These are phyloP conservation scores for Drosophila micromelanica DNA, from an alignment of 1,140 invertebrate species.

Conservation along the genomic window DNA sequence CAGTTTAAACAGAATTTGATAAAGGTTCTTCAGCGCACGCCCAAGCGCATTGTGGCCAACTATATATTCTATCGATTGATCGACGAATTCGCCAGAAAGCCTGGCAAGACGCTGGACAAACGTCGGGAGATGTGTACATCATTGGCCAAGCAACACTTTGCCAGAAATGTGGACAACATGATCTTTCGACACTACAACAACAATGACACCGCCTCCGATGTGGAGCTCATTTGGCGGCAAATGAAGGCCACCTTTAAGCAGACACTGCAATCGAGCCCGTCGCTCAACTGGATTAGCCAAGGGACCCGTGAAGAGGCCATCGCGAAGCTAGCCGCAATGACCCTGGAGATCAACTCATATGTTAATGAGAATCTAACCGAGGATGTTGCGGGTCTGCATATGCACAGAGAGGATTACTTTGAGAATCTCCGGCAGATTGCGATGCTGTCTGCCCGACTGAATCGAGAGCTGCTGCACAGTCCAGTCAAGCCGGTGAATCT, in stretches of 20 bases:
- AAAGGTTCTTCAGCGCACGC: slow-evolving; percentile 42
- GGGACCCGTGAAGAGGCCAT: slow-evolving; percentile 55
- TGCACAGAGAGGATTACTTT: slow-evolving; percentile 38
- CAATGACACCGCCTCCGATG: slow-evolving; percentile 49
- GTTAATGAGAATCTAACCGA: slow-evolving; percentile 53
- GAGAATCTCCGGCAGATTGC: slow-evolving; percentile 43
- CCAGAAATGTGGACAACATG: slow-evolving; percentile 75
- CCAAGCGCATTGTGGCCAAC: slow-evolving; percentile 58
- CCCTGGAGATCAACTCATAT: slow-evolving; percentile 63
- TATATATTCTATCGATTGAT: slow-evolving; percentile 65
- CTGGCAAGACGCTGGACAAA: slow-evolving; percentile 3
- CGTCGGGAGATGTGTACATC: slow-evolving; percentile 41
- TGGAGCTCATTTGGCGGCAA: slow-evolving; percentile 66
- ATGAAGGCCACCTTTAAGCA: slow-evolving; percentile 58
- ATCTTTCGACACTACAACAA: slow-evolving; percentile 59
- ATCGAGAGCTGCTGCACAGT: slow-evolving; percentile 41
- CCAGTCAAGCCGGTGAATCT: slow-evolving; percentile 59
- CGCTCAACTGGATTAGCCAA: slow-evolving; percentile 44
- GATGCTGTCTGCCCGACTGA: slow-evolving; percentile 8
- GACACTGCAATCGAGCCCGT: slow-evolving; percentile 33
- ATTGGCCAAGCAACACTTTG: slow-evolving; percentile 54
- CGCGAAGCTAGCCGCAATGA: slow-evolving; percentile 65
- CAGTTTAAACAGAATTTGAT: slow-evolving; percentile 60
- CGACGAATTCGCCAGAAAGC: slow-evolving; percentile 39
- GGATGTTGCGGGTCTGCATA: slow-evolving; percentile 53